phyloP scores from a whole-genome alignment of 2,113 vertebrate species.

The Rafetus swinhoei region DNA sequence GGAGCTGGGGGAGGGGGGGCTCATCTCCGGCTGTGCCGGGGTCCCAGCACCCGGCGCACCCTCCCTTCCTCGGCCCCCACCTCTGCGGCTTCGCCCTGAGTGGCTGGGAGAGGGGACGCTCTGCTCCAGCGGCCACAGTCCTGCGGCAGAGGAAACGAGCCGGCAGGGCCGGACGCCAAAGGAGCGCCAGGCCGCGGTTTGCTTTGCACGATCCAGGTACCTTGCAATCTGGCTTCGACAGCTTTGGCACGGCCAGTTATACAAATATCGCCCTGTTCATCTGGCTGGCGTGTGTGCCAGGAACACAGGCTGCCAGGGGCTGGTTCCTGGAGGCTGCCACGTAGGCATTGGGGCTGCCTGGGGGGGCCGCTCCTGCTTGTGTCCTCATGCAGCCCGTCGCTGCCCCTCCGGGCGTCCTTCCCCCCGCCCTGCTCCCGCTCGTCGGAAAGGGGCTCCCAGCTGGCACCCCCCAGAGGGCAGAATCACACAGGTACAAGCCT shows the following conservation, averaged over 20 bases:
- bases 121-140: background rate
- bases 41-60: too few species aligned
- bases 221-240: background rate
- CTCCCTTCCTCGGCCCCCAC: background rate
- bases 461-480: background rate
- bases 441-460: background rate
- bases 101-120: background rate
- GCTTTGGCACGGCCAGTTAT: background rate
- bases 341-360: background rate
- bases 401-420: background rate
- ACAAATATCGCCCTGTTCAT: background rate
- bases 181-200: background rate
- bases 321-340: background rate
- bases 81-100: background rate
- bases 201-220: background rate
- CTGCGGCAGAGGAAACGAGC: background rate
- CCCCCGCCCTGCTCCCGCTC: background rate
- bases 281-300: background rate
- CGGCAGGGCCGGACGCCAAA: background rate
- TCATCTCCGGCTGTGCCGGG: background rate
- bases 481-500: too few species aligned
- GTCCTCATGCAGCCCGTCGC: background rate
- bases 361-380: background rate
- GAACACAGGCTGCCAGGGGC: background rate
- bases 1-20: background rate